Base-by-base conservation (phyloP, 2,113 vertebrate genomes). In the Neomonachus schauinslandi region DNA sequence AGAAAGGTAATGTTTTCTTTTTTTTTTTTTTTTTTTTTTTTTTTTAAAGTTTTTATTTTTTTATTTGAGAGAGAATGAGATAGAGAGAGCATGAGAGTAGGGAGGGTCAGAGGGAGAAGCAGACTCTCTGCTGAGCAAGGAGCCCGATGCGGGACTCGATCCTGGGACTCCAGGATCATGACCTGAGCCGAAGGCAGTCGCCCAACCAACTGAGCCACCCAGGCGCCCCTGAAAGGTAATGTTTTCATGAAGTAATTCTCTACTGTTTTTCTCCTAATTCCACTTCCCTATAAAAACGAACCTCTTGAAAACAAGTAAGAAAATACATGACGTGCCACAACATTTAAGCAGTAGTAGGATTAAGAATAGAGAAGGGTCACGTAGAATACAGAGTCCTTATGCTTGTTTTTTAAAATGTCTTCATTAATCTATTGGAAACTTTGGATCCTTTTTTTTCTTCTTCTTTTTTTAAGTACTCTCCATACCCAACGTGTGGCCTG, bases 211-310 rank as follows among this genome's bases (percentile, higher is more conserved):
- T n/a, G n/a, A n/a, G n/a, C n/a, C n/a, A n/a, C n/a, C n/a, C n/a
- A n/a, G n/a, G n/a, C n/a, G n/a, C n/a, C n/a, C n/a, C n/a, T n/a
- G 42, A 91, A 11, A 31, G 22, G 36, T 53, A 76, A 91, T 79
- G n/a, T 55, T 96, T 92, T 82, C 83, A 94, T 28, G 95, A 88
- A 87, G 51, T 67, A 81, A 89, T 87, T 91, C 26, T 28, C 31
- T 55, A 84, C 21, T 61, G 12, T 84, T 96, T 81, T 82, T 94
- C 71, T n/a, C 80, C 89, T 80, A 26, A 96, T 87, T 93, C 63
- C 46, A 90, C 88, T 81, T 93, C 74, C 46, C 77, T 46, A 82
- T 51, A 72, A 95, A 93, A 83, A 74, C 10, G 95, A 90, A 39
- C 8, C 31, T 94, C 72, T 89, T 19, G 42, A 89, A 83, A 94